Percentiles rank a stretch among this genome's conserved stretches.
These are phyloP conservation scores for Crossoptilon crossoptilon DNA, from an alignment of 2,797 vertebrate species.

Conservation along the genomic window DNA sequence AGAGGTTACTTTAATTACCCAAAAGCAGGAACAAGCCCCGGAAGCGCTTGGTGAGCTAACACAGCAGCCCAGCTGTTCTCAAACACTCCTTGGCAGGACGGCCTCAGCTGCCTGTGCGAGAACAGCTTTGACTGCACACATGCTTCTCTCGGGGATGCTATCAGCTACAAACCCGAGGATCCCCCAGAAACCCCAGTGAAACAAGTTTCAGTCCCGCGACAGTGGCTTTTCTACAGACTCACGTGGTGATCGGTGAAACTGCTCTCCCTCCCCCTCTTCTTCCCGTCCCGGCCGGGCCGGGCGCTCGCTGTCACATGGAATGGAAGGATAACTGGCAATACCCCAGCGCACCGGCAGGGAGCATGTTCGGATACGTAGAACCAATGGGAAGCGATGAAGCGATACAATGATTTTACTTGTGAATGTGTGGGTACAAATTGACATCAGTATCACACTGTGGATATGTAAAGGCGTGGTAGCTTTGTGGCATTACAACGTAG, in stretches of 20 bases:
- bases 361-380: background rate
- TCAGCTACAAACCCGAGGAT: background rate
- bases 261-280: background rate
- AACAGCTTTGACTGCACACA: background rate
- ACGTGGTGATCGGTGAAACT: accelerated
- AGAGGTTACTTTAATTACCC: background rate
- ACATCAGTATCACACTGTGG: no score
- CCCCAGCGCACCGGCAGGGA: no score
- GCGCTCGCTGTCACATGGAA: no score
- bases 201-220: background rate
- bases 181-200: background rate
- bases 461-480: no score
- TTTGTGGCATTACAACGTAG: no score
- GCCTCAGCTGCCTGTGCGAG: accelerated
- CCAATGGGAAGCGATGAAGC: no score
- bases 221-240: background rate
- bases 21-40: background rate
- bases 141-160: background rate
- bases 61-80: background rate
- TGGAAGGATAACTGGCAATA: no score
- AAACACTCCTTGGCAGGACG: background rate
- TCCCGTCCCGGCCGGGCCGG: no score
- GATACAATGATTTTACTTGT: no score
- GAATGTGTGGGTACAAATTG: no score
- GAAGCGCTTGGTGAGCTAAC: background rate